Evolutionary conservation across 2,888 invertebrate genomes (phyloP).

Genomic region (Rhamphomyia laevipes): DNA sequence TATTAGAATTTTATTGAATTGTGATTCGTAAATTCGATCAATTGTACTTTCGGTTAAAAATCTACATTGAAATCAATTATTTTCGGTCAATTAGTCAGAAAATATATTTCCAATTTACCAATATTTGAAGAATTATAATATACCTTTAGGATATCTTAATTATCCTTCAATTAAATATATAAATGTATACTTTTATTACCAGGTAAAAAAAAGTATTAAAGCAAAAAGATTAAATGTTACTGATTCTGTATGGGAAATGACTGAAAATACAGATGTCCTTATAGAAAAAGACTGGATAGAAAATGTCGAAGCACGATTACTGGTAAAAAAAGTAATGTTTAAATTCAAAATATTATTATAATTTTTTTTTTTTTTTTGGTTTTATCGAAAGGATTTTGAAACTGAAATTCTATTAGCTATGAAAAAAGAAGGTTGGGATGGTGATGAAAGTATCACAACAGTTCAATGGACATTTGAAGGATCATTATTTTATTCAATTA

Average conservation of each 20-base stretch:
- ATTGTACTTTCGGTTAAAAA: no score
- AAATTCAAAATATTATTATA: background rate
- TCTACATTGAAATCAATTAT: no score
- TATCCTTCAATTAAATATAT: background rate
- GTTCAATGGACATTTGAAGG: conserved; percentile 80
- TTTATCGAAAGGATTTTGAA: conserved; percentile 44
- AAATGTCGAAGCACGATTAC: conserved; percentile 50
- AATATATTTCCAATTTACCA: no score
- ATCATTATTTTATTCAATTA: conserved; percentile 87
- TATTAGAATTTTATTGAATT: no score
- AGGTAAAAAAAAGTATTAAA: conserved; percentile 69
- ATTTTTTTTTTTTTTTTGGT: background rate
- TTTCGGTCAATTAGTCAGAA: no score
- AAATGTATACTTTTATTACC: conserved; percentile 11
- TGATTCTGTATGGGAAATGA: conserved; percentile 66
- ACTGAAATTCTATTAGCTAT: conserved; percentile 65
- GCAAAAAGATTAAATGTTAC: conserved; percentile 62
- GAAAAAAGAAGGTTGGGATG: conserved; percentile 84
- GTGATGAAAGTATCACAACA: conserved; percentile 50
- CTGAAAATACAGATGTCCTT: conserved; percentile 41
- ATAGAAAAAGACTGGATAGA: conserved; percentile 70
- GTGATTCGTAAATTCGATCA: no score
- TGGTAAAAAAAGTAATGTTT: conserved; percentile 27
- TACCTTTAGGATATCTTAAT: no score
- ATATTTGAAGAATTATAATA: no score